Conservation (phyloP, 1,140 invertebrate species). For the Aphis craccivora region DNA sequence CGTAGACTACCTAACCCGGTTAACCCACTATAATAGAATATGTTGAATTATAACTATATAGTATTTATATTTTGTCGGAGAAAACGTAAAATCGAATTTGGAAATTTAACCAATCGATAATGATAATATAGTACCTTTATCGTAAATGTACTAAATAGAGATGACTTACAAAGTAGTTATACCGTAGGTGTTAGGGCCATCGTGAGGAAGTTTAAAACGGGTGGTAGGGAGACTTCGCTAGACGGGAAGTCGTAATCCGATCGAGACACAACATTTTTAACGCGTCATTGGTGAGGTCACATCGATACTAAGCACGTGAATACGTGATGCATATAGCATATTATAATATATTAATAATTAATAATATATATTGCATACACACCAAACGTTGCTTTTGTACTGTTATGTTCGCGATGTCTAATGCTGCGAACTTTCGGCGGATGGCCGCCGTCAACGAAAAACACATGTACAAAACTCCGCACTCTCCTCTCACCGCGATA, state of each 20-base stretch:
- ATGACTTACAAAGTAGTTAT: conserved; percentile 1
- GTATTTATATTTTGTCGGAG: too few species aligned
- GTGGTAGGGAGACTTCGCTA: not conserved
- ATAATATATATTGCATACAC: not conserved
- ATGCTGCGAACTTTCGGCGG: not conserved
- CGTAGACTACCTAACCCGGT: too few species aligned
- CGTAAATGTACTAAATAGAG: not conserved
- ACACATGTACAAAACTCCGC: not conserved
- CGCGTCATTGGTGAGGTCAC: not conserved
- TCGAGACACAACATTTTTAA: not conserved
- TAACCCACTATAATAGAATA: too few species aligned
- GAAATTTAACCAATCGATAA: not conserved
- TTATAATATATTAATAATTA: not conserved
- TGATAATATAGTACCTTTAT: not conserved
- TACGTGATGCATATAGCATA: not conserved
- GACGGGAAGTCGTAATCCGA: not conserved
- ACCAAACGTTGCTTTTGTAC: not conserved
- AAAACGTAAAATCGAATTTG: not conserved
- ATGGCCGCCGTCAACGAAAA: not conserved
- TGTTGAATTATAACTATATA: too few species aligned
- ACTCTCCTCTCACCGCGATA: not conserved
- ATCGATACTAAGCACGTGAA: not conserved
- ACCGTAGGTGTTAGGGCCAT: not conserved
- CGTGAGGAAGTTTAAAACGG: not conserved
- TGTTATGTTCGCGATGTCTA: not conserved